Conservation (phyloP, 2,113 vertebrate genomes). For the Phyllostomus hastatus region DNA sequence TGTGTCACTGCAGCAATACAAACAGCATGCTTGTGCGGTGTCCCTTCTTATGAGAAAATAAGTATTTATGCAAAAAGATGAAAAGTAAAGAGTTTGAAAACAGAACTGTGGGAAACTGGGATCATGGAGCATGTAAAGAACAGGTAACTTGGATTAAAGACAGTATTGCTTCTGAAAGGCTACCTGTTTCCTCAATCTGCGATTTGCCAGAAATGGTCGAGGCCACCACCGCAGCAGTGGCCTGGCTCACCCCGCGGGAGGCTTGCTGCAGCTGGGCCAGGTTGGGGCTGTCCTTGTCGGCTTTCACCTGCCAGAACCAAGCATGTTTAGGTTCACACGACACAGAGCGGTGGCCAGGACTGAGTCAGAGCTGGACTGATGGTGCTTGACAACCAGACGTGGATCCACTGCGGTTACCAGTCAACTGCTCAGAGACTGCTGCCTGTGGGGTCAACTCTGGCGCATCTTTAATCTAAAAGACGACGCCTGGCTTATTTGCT, state of each 20-base stretch:
- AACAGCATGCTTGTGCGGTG: background rate
- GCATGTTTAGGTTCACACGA: fast-evolving
- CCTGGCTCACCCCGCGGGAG: conserved; percentile 92
- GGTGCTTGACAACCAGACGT: background rate
- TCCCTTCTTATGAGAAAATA: background rate
- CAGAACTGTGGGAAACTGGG: fast-evolving
- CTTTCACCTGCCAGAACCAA: conserved; percentile 88
- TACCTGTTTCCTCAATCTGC: conserved; percentile 95
- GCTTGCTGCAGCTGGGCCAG: conserved; percentile 90
- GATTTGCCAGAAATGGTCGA: conserved; percentile 94
- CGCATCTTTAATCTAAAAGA: background rate
- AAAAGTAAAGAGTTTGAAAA: background rate
- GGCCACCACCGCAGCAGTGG: conserved; percentile 91
- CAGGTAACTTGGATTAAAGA: fast-evolving
- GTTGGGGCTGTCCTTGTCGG: conserved; percentile 93
- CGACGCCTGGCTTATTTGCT: background rate
- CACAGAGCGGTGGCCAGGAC: fast-evolving
- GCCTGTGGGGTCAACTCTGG: background rate
- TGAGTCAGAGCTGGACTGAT: background rate
- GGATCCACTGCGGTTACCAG: fast-evolving
- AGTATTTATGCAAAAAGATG: background rate
- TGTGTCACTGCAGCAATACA: background rate
- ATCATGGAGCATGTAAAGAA: fast-evolving
- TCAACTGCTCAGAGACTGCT: background rate
- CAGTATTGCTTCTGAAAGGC: background rate